phyloP scores from a whole-genome alignment of 2,888 invertebrate species.

The Mactromeris polynyma region DNA sequence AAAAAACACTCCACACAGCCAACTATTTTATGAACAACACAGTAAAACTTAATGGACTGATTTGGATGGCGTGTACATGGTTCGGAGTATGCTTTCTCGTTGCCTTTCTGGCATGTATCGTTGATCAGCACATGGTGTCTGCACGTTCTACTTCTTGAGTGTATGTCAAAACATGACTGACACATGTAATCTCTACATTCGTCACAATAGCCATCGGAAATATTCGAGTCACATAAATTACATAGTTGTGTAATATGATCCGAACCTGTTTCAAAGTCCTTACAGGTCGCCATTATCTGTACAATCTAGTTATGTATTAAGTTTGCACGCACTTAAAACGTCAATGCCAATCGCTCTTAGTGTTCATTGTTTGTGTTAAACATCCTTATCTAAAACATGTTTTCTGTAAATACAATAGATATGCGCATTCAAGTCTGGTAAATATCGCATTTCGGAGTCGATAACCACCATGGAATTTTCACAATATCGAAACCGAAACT shows the following conservation, averaged over 20 bases:
- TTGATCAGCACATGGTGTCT: not conserved
- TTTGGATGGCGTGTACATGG: not conserved
- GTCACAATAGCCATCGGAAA: not conserved
- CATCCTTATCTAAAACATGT: too few species aligned
- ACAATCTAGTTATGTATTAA: too few species aligned
- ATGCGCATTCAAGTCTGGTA: too few species aligned
- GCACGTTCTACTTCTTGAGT: not conserved
- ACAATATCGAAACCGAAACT: too few species aligned
- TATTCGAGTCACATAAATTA: not conserved
- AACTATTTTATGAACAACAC: not conserved
- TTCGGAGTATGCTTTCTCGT: not conserved
- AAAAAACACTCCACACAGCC: not conserved
- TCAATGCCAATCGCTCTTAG: too few species aligned
- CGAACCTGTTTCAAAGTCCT: not conserved
- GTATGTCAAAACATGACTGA: slow-evolving; percentile 6
- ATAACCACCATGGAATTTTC: too few species aligned
- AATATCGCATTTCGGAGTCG: too few species aligned
- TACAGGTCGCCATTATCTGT: not conserved
- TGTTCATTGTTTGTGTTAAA: too few species aligned
- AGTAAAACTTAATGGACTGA: not conserved
- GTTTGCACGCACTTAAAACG: too few species aligned
- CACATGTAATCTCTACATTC: not conserved
- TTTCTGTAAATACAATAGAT: too few species aligned
- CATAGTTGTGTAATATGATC: not conserved
- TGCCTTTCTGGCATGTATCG: not conserved